Base-by-base conservation (phyloP, 2,888 invertebrate genomes). In the Hirtodrosophila cameraria region DNA sequence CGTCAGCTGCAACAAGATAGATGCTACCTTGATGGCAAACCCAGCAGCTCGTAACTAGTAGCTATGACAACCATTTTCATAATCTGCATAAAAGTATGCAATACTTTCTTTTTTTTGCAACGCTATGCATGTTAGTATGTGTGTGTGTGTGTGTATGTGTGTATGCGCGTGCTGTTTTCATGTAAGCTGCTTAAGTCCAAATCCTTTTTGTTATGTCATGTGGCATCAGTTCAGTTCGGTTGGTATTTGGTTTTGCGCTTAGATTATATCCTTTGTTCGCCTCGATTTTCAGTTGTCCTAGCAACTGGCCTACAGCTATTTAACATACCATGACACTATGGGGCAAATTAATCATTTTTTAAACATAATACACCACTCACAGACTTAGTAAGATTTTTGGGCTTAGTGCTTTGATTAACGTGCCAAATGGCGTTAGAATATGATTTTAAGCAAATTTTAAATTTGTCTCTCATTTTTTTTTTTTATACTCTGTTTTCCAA, bases 151-250 rank as follows among this genome's bases (percentile, higher is more conserved):
- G 8, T 20, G 33, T 27, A n/a, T 30, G 7, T 41, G 25, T 28
- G 30, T 43, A 38, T 50, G 58, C 46, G 63, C 45, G 46, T 53
- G 58, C 62, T 77, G 75, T 82, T 79, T 74, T 74, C 83, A 63
- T 68, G 65, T 80, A 79, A 79, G 84, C 84, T 75, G 81, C 79
- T 83, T 79, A 79, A 75, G 69, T 80, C 52, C 30, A 83, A 79
- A 79, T 79, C 84, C 84, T 72, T 83, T 79, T 75, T 75, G 81
- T 77, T 80, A 72, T 79, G 81, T 80, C 77, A 77, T 69, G 72
- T 58, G 62, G 53, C 79, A 73, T 63, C 74, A 50, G 57, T 60
- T 66, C 42, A 38, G 23, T 12, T 46, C 43, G 50, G 27, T 31
- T 33, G 33, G 59, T n/a, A 8, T 18, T 33, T 20, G 12, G 28